Evolutionary conservation across 2,113 vertebrate species (phyloP).

Genomic region (Capra hircus): DNA sequence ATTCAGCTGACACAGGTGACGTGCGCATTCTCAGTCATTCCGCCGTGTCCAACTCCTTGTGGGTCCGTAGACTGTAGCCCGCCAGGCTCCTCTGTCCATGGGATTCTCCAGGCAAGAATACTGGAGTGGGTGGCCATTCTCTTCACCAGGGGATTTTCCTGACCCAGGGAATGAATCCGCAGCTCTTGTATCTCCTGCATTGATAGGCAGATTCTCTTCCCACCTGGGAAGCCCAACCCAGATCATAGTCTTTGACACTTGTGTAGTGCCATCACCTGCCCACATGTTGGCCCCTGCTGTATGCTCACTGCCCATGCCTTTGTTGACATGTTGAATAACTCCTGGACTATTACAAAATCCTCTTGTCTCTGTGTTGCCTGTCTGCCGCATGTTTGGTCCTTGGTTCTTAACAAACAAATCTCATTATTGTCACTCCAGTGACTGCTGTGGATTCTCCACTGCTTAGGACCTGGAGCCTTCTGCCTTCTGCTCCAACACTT

Average conservation of each 20-base stretch:
- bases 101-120: neutral
- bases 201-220: neutral
- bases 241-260: too few species aligned
- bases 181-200: neutral
- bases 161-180: neutral
- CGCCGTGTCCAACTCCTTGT: rapidly evolving
- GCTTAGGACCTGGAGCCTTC: too few species aligned
- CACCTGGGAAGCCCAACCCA: neutral
- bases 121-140: neutral
- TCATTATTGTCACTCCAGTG: neutral
- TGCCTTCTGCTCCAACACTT: neutral
- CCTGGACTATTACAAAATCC: neutral
- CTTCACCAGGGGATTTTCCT: neutral
- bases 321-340: neutral
- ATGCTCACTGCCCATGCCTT: rapidly evolving
- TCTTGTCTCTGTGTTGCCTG: too few species aligned
- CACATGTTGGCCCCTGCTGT: neutral
- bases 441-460: neutral
- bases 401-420: neutral
- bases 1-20: too few species aligned
- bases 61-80: neutral
- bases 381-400: neutral
- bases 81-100: neutral
- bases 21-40: rapidly evolving
- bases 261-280: rapidly evolving